Base-by-base conservation (phyloP, 2,113 vertebrate species). In the Crotophaga sulcirostris region DNA sequence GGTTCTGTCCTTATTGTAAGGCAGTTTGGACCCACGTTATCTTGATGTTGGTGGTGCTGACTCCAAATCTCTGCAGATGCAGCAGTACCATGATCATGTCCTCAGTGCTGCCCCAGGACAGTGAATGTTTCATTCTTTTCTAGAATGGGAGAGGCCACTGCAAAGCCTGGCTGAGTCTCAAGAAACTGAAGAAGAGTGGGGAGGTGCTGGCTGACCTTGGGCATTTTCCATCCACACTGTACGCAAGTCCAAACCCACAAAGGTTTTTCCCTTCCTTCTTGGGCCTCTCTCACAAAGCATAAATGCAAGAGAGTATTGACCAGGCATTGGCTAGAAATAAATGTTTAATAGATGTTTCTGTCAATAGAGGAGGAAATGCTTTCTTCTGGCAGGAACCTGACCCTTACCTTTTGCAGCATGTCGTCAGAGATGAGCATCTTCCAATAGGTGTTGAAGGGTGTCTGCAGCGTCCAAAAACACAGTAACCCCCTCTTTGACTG, bases 401-500 rank as follows among this genome's bases (percentile, higher is more conserved):
- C 40, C 11, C 84, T 69, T 69, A 96, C 78, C 13, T 47, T 62
- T 0, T 74, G 56, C 93, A 96, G 66, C 95, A 96, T 1, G 2
- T 3, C 0, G 40, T 42, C 40, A 42, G 40, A 42, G 40, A 42
- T 2, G 20, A 7, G 45, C 93, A 95, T 28, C 2, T 78, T 47
- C 86, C 95, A 47, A 58, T 1, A 6, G 6, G 0, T 51, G 0
- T 25, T 0, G 40, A 42, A 42, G 40, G 40, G 3, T 0, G 25
- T 44, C 17, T 29, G 16, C 95, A 96, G 3, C 1, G 1, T 2
- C 45, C 9, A 0, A 9, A 13, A 5, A 0, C 2, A 16, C 95
- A 96, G 24, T 0, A 1, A 52, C 87, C 87, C 2, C 84, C 7
- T 54, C 0, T 45, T 16, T 0, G 2, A 21, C 5, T 28, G 56